Base-by-base conservation (phyloP, 2,888 invertebrate species). In the Ornithoptera priamus region DNA sequence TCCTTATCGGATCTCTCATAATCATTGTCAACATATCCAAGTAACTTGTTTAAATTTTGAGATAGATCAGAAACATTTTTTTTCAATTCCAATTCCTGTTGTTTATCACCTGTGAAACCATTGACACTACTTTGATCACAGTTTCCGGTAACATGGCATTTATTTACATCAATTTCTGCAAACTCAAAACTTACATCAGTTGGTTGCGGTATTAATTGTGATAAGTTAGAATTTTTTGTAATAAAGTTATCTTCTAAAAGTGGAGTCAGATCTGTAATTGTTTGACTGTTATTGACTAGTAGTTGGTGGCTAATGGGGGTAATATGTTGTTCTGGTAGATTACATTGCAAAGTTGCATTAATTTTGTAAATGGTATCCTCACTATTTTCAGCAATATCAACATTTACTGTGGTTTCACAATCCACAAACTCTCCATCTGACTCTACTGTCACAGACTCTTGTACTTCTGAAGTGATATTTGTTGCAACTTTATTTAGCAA, bases 371-470 rank as follows among this genome's bases (percentile, higher is more conserved):
- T 57, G 36, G 74, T 68, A 71, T 74, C 59, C 67, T 73, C 67
- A 70, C 66, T 42, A 15, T 18, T 70, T 10, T 65, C 39, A 67
- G 72, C 58, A 60, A 76, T 77, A 65, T 85, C 84, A 78, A 80
- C 81, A 73, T 86, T 86, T 72, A 90, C 84, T 75, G 88, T 89
- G 66, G 89, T 86, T 80, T 92, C 92, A 81, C 92, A 92, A 73
- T 92, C 92, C 57, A 88, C 76, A 85, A 92, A 92, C 72, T 91
- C 91, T 77, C 83, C 77, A 73, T 92, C 92, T 7, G 91, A 90
- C 71, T 91, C 90, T 46, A 72, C 71, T 65, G 76, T 70, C 72
- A 74, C 71, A 67, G 68, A 50, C 69, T 78, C 74, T 58, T 72
- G 20, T 8, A 17, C 68, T 30, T 82, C 39, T 36, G 63, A 24